phyloP scores from a whole-genome alignment of 2,797 vertebrate species.

The Channallabes apus region DNA sequence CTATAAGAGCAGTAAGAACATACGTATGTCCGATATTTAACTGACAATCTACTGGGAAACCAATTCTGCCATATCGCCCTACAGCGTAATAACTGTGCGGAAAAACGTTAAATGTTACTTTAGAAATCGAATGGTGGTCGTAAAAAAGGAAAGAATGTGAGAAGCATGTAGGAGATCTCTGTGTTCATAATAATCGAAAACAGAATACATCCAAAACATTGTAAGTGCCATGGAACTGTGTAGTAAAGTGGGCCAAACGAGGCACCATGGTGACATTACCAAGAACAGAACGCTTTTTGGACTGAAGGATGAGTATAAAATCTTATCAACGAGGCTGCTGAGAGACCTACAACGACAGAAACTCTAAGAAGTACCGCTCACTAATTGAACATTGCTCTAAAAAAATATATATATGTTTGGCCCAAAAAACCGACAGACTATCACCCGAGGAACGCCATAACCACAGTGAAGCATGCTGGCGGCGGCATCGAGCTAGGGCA shows the following conservation, averaged over 20 bases:
- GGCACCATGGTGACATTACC: neutral
- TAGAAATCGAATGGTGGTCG: neutral
- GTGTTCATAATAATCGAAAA: too few species aligned
- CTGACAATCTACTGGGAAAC: neutral
- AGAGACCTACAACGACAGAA: neutral
- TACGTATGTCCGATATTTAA: neutral
- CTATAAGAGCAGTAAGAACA: neutral
- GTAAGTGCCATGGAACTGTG: neutral
- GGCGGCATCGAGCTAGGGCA: neutral
- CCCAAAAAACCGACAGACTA: neutral
- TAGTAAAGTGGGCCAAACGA: neutral
- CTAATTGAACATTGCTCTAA: neutral
- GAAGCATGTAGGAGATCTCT: neutral
- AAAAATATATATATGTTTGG: neutral
- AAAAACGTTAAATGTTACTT: too few species aligned
- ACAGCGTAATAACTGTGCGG: too few species aligned
- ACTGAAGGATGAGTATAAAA: neutral
- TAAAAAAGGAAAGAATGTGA: neutral
- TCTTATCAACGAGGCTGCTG: neutral
- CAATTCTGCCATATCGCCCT: neutral
- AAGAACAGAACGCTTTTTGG: neutral
- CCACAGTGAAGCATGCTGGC: neutral
- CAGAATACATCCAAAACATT: neutral
- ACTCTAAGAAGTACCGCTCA: neutral
- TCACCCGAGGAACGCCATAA: neutral